phyloP scores from a whole-genome alignment of 2,113 vertebrate species.

The Lota lota region DNA sequence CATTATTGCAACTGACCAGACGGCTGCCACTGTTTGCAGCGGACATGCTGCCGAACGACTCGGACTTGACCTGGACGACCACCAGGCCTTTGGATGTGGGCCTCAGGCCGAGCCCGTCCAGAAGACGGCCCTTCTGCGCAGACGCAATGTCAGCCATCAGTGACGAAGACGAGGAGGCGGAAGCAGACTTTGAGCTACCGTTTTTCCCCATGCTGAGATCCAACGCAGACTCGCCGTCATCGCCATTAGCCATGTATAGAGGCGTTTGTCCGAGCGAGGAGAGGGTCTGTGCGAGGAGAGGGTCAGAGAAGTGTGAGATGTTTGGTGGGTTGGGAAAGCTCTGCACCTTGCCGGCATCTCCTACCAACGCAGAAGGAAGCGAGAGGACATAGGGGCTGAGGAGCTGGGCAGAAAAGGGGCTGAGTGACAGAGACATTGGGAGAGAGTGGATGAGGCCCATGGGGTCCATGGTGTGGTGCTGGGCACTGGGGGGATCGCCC shows the following conservation, averaged over 20 bases:
- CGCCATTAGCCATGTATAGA: conserved; percentile 66
- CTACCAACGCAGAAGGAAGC: conserved; percentile 63
- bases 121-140: conserved; percentile 68
- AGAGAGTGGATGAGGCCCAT: conserved; percentile 64
- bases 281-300: conserved; percentile 59
- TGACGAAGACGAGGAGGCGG: conserved; percentile 54
- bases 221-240: conserved; percentile 70
- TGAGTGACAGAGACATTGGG: conserved; percentile 65
- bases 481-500: conserved; percentile 70
- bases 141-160: conserved; percentile 56
- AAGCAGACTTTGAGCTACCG: conserved; percentile 51
- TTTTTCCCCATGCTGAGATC: conserved; percentile 77
- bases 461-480: conserved; percentile 46
- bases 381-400: conserved; percentile 74
- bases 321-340: conserved; percentile 61
- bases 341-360: conserved; percentile 60
- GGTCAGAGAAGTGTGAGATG: conserved; percentile 59
- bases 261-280: conserved; percentile 53
- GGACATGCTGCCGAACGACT: conserved; percentile 48
- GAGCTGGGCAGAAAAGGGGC: conserved; percentile 70
- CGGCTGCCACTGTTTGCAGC: conserved; percentile 52
- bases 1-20: conserved; percentile 60
- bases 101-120: conserved; percentile 73
- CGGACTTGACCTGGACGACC: conserved; percentile 75
- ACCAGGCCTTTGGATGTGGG: conserved; percentile 72